phyloP scores from a whole-genome alignment of 92 coral and sea anemone species.

The Epizoanthus rinbou region DNA sequence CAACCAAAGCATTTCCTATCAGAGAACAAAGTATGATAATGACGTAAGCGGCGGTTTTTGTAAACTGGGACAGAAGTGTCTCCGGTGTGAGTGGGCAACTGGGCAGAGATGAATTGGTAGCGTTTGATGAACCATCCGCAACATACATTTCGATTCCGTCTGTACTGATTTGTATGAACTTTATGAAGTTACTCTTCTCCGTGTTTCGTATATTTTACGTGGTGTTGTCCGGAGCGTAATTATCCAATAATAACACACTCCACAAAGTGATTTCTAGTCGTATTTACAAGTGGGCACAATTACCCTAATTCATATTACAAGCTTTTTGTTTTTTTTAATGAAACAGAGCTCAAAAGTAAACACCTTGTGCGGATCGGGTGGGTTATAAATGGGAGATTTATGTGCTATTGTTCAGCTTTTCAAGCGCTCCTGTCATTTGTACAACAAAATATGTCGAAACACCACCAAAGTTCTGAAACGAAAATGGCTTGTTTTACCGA shows the following conservation, averaged over 20 bases:
- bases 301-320: slow-evolving; percentile 13
- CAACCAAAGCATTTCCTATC: slow-evolving; percentile 76
- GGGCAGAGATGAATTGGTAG: slow-evolving; percentile 1
- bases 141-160: slow-evolving; percentile 30
- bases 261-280: slow-evolving; percentile 1
- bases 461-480: background rate
- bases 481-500: background rate
- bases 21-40: slow-evolving; percentile 65
- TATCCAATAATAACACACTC: slow-evolving; percentile 18
- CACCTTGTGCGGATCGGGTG: slow-evolving; percentile 9
- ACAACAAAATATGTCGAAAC: background rate
- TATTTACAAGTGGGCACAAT: slow-evolving; percentile 32
- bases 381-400: slow-evolving; percentile 7
- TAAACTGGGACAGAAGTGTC: slow-evolving; percentile 54
- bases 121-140: slow-evolving; percentile 13
- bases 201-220: slow-evolving; percentile 3
- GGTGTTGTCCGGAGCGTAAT: slow-evolving; percentile 3
- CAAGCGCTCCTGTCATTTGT: background rate
- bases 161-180: background rate
- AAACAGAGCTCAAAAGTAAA: background rate
- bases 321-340: slow-evolving; percentile 31
- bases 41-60: slow-evolving; percentile 67
- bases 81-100: slow-evolving; percentile 57
- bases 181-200: background rate
- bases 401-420: background rate